phyloP scores from a whole-genome alignment of 2,888 invertebrate species.

The Caenorhabditis afra region DNA sequence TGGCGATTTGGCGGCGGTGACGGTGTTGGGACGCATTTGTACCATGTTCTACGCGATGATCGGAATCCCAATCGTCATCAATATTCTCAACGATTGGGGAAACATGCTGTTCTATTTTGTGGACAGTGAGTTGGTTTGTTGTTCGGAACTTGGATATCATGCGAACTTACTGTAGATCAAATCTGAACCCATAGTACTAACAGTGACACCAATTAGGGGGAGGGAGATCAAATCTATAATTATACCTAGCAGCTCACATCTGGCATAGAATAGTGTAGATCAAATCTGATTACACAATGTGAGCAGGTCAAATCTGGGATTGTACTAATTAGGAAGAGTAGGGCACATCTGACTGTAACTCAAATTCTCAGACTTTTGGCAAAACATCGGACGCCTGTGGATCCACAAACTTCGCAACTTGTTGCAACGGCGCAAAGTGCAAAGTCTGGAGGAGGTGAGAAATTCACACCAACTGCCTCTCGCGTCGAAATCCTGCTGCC shows the following conservation, averaged over 20 bases:
- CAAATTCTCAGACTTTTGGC: slow-evolving; percentile 48
- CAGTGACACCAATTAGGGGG: too few species aligned
- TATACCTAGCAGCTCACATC: too few species aligned
- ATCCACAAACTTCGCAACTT: slow-evolving; percentile 19
- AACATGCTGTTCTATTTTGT: slow-evolving; percentile 86
- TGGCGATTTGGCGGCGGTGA: slow-evolving; percentile 93
- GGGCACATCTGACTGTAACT: too few species aligned
- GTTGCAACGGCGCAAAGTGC: slow-evolving; percentile 29
- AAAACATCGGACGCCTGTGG: slow-evolving; percentile 33
- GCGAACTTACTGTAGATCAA: too few species aligned
- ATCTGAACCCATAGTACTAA: too few species aligned
- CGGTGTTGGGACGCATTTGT: slow-evolving; percentile 88
- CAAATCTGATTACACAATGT: too few species aligned
- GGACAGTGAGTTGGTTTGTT: slow-evolving; percentile 64
- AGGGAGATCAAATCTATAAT: too few species aligned
- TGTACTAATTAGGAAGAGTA: too few species aligned
- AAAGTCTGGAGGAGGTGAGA: slow-evolving; percentile 40
- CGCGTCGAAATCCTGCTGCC: too few species aligned
- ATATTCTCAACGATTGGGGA: slow-evolving; percentile 94
- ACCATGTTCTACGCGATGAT: slow-evolving; percentile 94
- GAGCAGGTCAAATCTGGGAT: too few species aligned
- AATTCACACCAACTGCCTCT: slow-evolving; percentile 22
- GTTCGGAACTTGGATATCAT: too few species aligned
- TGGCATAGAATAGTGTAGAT: too few species aligned
- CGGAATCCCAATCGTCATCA: slow-evolving; percentile 95